Evolutionary conservation across 92 coral and sea anemone genomes (phyloP).

Genomic region (Porites cylindrica): DNA sequence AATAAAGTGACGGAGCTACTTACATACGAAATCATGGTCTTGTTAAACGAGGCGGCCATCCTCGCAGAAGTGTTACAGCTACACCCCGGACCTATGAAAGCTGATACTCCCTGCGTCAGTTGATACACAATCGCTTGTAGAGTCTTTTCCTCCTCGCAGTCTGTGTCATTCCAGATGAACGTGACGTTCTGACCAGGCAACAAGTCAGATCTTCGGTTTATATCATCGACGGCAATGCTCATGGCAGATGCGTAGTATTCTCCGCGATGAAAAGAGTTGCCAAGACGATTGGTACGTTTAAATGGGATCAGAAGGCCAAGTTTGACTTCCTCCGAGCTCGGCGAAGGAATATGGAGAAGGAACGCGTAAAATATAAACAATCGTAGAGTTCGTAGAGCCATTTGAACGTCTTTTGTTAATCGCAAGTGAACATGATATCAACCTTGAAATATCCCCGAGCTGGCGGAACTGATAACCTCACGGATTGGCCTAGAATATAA

Average conservation of each 20-base stretch:
- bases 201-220: conserved; percentile 76
- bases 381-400: conserved; percentile 22
- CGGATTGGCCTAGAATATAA: background rate
- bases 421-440: conserved; percentile 13
- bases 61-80: conserved; percentile 88
- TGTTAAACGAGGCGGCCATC: conserved; percentile 91
- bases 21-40: conserved; percentile 94
- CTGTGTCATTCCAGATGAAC: conserved; percentile 95
- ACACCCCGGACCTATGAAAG: conserved; percentile 96
- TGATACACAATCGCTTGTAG: conserved; percentile 85
- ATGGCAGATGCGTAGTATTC: conserved; percentile 90
- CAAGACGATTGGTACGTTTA: conserved; percentile 64
- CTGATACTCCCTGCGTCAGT: conserved; percentile 82
- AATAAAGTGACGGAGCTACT: conserved; percentile 49
- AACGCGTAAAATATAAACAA: conserved; percentile 1
- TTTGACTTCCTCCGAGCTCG: conserved; percentile 68
- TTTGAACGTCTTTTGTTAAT: conserved; percentile 1
- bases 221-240: conserved; percentile 87
- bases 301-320: conserved; percentile 93
- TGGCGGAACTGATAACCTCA: background rate
- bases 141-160: conserved; percentile 83
- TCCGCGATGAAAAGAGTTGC: conserved; percentile 82
- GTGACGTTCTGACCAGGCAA: conserved; percentile 86
- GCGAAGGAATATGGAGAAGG: conserved; percentile 14
- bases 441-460: background rate